These are phyloP conservation scores for Zoanthus solanderi DNA, from an alignment of 92 coral and sea anemone genomes.

Conservation along the genomic window DNA sequence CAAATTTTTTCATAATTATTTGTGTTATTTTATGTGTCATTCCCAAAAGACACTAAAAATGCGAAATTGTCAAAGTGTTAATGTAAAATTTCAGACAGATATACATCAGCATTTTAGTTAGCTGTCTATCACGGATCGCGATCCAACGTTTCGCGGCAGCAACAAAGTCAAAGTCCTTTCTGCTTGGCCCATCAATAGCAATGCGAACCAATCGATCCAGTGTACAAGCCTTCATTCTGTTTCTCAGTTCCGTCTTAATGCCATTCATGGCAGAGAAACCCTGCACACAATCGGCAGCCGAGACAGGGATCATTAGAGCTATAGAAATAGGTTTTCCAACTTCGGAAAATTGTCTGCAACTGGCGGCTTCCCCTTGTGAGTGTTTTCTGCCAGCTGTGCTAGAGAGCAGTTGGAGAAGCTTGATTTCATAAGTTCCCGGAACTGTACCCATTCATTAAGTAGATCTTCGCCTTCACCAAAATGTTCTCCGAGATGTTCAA, in stretches of 20 bases:
- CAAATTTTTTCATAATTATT: too few relatives aligned
- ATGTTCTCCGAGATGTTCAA: background rate
- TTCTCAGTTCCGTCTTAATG: background rate
- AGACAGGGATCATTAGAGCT: background rate
- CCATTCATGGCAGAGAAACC: slow-evolving; percentile 14
- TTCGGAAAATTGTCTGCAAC: background rate
- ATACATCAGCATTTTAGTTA: background rate
- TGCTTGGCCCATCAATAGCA: slow-evolving; percentile 15
- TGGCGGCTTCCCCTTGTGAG: background rate
- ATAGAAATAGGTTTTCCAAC: background rate
- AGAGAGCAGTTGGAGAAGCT: background rate
- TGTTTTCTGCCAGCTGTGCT: background rate
- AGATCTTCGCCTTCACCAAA: background rate
- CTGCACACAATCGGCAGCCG: slow-evolving; percentile 23
- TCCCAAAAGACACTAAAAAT: background rate
- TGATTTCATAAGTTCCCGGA: background rate
- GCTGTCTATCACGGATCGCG: background rate
- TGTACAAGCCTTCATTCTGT: slow-evolving; percentile 17
- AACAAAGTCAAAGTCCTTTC: slow-evolving; percentile 27
- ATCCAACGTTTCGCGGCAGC: background rate
- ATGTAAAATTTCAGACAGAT: background rate
- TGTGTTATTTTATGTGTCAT: too few relatives aligned
- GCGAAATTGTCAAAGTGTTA: background rate
- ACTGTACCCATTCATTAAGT: background rate
- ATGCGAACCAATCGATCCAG: slow-evolving; percentile 8